phyloP scores from a whole-genome alignment of 92 coral and sea anemone genomes.

The Epizoanthus stellaris region DNA sequence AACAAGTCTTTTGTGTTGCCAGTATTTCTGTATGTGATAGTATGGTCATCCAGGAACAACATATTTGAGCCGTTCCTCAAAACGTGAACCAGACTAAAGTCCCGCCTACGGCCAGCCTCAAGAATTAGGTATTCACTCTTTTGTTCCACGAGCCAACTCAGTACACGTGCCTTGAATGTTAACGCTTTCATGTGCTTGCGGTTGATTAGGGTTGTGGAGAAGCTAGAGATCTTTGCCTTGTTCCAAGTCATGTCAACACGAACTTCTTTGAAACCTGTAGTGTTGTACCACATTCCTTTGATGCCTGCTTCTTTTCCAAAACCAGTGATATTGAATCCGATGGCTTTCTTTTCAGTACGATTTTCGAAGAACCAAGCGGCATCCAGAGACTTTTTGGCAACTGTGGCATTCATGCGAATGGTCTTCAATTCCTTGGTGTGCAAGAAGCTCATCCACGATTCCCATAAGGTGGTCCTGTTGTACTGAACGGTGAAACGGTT shows the following conservation, averaged over 20 bases:
- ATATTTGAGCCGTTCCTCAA: slow-evolving; percentile 72
- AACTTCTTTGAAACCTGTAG: slow-evolving; percentile 60
- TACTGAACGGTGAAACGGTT: slow-evolving; percentile 68
- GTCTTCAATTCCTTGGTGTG: slow-evolving; percentile 50
- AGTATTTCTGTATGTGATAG: slow-evolving; percentile 53
- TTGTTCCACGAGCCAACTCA: slow-evolving; percentile 65
- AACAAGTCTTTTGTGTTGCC: slow-evolving; percentile 48
- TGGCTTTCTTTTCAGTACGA: slow-evolving; percentile 55
- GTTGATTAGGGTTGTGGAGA: slow-evolving; percentile 57
- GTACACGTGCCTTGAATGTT: slow-evolving; percentile 63
- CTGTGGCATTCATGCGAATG: slow-evolving; percentile 69
- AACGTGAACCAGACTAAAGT: slow-evolving; percentile 49
- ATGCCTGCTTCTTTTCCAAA: slow-evolving; percentile 69
- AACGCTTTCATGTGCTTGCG: slow-evolving; percentile 52
- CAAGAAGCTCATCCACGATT: slow-evolving; percentile 69
- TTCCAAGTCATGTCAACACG: slow-evolving; percentile 72
- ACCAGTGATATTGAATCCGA: slow-evolving; percentile 71
- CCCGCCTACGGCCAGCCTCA: slow-evolving; percentile 51
- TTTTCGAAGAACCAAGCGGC: slow-evolving; percentile 71
- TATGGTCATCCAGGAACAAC: slow-evolving; percentile 62
- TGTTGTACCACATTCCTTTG: slow-evolving; percentile 61
- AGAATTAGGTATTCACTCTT: slow-evolving; percentile 47
- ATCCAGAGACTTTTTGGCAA: slow-evolving; percentile 60
- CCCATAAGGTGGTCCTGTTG: slow-evolving; percentile 68
- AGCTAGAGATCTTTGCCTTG: slow-evolving; percentile 57